Evolutionary conservation across 1,140 invertebrate genomes (phyloP), one percentile per base, ranked within the genome.

Genomic region (Nymphalis io): DNA sequence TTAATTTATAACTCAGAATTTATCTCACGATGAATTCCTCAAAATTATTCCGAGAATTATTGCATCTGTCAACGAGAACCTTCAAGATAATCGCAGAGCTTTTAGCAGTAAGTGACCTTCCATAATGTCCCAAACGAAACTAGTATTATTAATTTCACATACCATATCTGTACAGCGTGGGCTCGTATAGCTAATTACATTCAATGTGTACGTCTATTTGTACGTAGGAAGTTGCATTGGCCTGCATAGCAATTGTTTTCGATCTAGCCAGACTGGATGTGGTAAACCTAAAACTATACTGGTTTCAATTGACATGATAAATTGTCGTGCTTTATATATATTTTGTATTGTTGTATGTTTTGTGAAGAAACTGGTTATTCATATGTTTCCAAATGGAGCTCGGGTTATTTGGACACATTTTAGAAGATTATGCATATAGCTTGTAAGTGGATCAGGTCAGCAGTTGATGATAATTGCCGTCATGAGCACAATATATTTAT

Each of bases 201-300:
- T 74, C 60, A 76, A 81, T 78, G 72, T 18, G 46, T 51, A 51
- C 20, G 46, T 46, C 44, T 46, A n/a, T 46, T 16, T 71, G 72
- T 80, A 78, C 72, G 85, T 88, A 82, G 84, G 85, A 73, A 66
- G 82, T 79, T 79, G 79, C 82, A 84, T 83, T 82, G 79, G 85
- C 80, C 81, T 85, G 79, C 75, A 83, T 87, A 77, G 69, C 71
- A 78, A 67, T 74, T 75, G 72, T 75, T 73, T 73, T 53, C 69
- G 73, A 78, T 67, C 53, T 77, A 76, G 68, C 39, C 33, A 27
- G 46, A 60, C 74, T 81, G 69, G 76, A 78, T 73, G 60, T 69
- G 69, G 33, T 69, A 60, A 66, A 42, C 27, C 10, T 59, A 48
- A 33, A 63, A 38, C 18, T 53, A n/a, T 62, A 66, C 39, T 58